Base-by-base conservation (phyloP, 2,113 vertebrate species). In the Datnioides undecimradiatus region DNA sequence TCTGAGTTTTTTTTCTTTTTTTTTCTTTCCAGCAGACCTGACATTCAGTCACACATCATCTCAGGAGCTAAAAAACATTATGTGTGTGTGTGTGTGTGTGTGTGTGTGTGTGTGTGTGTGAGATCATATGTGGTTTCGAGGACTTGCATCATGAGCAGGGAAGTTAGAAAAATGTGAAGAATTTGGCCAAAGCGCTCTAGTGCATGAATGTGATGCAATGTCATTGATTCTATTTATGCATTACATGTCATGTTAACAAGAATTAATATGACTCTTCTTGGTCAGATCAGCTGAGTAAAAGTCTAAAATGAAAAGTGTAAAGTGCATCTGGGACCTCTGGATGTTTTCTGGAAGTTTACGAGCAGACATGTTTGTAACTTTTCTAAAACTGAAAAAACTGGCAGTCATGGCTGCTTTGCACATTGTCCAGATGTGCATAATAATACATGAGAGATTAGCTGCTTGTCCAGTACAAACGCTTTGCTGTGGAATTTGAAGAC, bases 91-190 rank as follows among this genome's bases (percentile, higher is more conserved):
- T 65, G 34, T 59, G 21, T 57, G 70, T 46, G 27, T n/a, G 38
- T 40, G 41, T 59, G 33, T 45, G 38, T 67, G 70, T 31, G 29
- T 17, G n/a, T 27, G 10, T 21, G 17, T 29, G 14, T 58, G 48
- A 25, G 27, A 59, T 49, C 12, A 33, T 36, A 25, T 65, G 6
- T 49, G 34, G 40, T 76, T 84, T 80, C 72, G 55, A 27, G 29
- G 67, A 67, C 63, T 83, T 80, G 73, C 84, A 77, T 78, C 67
- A 82, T 31, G 3, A 38, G 54, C 41, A 25, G 19, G 27, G 17
- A 21, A 38, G 38, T 6, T 40, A 54, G n/a, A 65, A 8, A 71
- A 64, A 38, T 57, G 8, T 29, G 13, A 79, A 49, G 6, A 57
- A 51, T 46, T 68, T 25, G 29, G 23, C n/a, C 48, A 31, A 29